Evolutionary conservation across 2,797 vertebrate genomes (phyloP), one percentile per base, ranked within the genome.

Genomic region (Kryptopterus vitreolus): DNA sequence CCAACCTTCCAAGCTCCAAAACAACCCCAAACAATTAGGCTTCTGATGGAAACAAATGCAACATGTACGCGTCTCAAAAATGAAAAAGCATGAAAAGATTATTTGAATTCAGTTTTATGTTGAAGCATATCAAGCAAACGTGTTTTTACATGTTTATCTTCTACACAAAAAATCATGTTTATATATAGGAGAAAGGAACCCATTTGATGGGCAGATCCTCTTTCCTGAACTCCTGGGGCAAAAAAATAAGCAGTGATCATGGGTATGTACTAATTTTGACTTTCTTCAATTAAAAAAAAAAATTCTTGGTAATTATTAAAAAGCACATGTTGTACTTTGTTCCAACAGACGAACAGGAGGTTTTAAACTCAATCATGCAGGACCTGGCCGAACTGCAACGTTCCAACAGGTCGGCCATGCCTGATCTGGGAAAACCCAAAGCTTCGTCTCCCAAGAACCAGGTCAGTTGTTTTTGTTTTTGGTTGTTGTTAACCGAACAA

Each of bases 361-460:
- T 95, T 86, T 93, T 99, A 91, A 96, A 99, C 89, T 99, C 98
- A 72, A 99, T 99, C 93, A 98, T 99, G 97, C 96, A 99, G 94
- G 98, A 99, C 91, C 92, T 99, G 94, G 97, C 94, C 86, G 97
- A 97, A 88, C 95, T 99, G 87, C 97, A 99, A 85, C 98, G 96
- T 88, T 96, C 97, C 77, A 98, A 96, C 89, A 94, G 96, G 89
- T 96, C 97, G 87, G 93, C 93, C 77, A 88, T 94, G 88, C 90
- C 96, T 77, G 98, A 98, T 91, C 89, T 94, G 81, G 93, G 92
- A 83, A 97, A 96, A 91, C 91, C 94, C 88, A 98, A 99, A 90
- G 93, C 94, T 86, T 94, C 94, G 68, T 98, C 96, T 0, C 96
- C 97, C 86, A 98, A 97, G 92, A 98, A 98, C 87, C 96, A 98